Percentiles rank a stretch among this genome's conserved stretches.
Evolutionary conservation across 2,797 vertebrate species (phyloP).

Genomic region (Myotis findleyi): DNA sequence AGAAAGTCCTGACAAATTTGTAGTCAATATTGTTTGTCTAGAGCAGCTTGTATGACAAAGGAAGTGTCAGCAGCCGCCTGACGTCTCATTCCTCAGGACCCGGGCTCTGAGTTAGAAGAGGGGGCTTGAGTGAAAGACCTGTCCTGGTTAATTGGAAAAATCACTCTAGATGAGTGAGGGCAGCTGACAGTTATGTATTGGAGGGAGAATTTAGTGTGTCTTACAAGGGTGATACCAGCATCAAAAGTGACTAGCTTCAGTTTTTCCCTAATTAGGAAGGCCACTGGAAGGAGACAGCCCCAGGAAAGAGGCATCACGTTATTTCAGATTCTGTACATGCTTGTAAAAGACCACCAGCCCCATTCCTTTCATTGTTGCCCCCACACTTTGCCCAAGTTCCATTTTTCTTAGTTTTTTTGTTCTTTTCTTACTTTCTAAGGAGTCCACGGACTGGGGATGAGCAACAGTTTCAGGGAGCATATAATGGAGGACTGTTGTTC

Average conservation of each 20-base stretch:
- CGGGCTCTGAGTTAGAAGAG: not conserved
- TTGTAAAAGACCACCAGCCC: not conserved
- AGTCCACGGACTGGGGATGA: not conserved
- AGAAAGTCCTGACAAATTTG: slow-evolving; percentile 60
- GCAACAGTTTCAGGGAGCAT: not conserved
- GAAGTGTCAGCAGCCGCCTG: slow-evolving; percentile 56
- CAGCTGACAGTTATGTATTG: not conserved
- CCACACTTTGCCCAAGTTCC: not conserved
- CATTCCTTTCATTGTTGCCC: not conserved
- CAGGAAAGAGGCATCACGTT: not conserved
- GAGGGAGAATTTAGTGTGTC: not conserved
- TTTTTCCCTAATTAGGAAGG: not conserved
- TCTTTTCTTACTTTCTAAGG: not conserved
- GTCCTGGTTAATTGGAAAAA: slow-evolving; percentile 69
- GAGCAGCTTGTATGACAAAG: slow-evolving; percentile 59
- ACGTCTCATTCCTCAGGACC: slow-evolving; percentile 63
- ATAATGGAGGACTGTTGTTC: not conserved
- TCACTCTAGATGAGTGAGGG: slow-evolving; percentile 41
- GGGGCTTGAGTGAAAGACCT: slow-evolving; percentile 36
- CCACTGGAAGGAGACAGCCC: not conserved
- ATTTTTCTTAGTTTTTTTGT: not conserved
- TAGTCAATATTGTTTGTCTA: slow-evolving; percentile 63
- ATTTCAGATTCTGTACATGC: not conserved
- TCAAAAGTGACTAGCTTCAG: not conserved
- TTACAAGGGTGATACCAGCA: not conserved